Evolutionary conservation across 2,113 vertebrate genomes (phyloP), one percentile per base, ranked within the genome.

Genomic region (Anguilla japonica): DNA sequence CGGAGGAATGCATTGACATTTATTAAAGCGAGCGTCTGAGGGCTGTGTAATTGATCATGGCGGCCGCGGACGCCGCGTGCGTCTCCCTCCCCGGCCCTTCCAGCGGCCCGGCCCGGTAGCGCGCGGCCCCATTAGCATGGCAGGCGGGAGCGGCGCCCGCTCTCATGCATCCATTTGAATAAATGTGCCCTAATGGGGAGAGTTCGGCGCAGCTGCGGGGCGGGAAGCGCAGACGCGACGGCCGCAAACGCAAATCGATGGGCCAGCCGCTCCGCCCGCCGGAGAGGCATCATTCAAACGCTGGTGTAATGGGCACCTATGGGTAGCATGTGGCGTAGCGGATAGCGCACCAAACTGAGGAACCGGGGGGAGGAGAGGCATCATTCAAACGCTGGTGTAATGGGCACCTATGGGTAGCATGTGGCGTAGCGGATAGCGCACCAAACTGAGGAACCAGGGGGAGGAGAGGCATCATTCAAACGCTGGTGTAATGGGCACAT

Each of bases 1-100:
- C 89, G 88, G 88, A 88, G 92, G 90, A 92, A 92, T 91, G 90
- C 92, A 91, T 92, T 94, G 93, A 94, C 93, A 94, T 95, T 94
- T 93, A 93, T 93, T 95, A 94, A 93, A 94, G 91, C 92, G 90
- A 90, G 91, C 90, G 91, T 91, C 91, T 89, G 91, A 89, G 89
- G 86, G 87, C 90, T 92, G 90, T 91, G 91, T 94, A 94, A 94
- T 92, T 94, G 92, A 95, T 94, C 91, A 92, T 89, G 43, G 43
- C 34, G 90, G 91, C 88, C 89, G 80, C 78, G 92, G 89, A 90
- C 90, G 91, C 90, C 89, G 91, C 90, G 89, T 91, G 86, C 83
- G 43, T 80, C 87, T 88, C 88, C 88, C 56, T 86, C 89, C 88
- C 88, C 60, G 53, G 57, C 50, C 14, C 56, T 57, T 46, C 43